Evolutionary conservation across 2,888 invertebrate genomes (phyloP).

Genomic region (Cybosia mesomella): DNA sequence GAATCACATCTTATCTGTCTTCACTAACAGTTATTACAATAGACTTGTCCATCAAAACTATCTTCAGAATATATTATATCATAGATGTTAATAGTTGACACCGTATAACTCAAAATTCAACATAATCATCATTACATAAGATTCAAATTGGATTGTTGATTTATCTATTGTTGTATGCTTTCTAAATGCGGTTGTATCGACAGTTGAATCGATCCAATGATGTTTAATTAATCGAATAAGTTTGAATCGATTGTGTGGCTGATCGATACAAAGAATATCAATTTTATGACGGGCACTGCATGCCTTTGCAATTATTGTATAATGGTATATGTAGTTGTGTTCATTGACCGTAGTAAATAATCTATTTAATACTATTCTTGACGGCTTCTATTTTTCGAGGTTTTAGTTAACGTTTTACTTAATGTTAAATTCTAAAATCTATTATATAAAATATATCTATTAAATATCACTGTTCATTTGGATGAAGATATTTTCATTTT

Average conservation of each 20-base stretch:
- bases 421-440: too few relatives aligned
- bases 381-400: too few relatives aligned
- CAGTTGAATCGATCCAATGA: conserved; percentile 45
- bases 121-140: conserved; percentile 14
- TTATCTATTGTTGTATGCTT: conserved; percentile 43
- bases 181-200: conserved; percentile 39
- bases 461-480: too few relatives aligned
- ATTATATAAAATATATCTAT: too few relatives aligned
- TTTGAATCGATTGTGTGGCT: conserved; percentile 37
- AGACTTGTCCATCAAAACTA: conserved; percentile 35
- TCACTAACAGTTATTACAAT: conserved; percentile 23
- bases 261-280: conserved; percentile 30
- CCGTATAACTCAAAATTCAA: conserved; percentile 3
- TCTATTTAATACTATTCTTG: not conserved
- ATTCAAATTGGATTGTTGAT: conserved; percentile 16
- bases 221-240: conserved; percentile 52
- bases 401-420: too few relatives aligned
- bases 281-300: not conserved
- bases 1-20: not conserved
- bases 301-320: conserved; percentile 21
- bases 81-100: conserved; percentile 20
- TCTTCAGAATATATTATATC: conserved; percentile 31
- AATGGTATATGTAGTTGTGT: not conserved
- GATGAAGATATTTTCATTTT: too few relatives aligned
- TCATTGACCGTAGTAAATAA: not conserved